phyloP scores from a whole-genome alignment of 2,797 vertebrate species.

The Poeciliopsis paucimaculata region DNA sequence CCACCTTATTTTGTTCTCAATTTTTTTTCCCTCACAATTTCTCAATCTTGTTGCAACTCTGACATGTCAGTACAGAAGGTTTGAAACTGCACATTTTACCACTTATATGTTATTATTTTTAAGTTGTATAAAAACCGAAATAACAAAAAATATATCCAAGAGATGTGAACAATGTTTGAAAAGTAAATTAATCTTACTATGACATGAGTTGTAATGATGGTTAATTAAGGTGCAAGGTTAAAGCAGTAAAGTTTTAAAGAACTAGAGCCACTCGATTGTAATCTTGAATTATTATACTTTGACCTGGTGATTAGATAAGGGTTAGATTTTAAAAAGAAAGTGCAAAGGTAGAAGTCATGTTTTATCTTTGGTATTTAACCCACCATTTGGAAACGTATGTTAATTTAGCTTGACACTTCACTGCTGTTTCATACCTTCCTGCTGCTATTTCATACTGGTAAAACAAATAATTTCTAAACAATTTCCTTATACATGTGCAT shows the following conservation, averaged over 20 bases:
- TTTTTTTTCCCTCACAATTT: slow-evolving; percentile 3
- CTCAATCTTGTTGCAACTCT: slow-evolving; percentile 45
- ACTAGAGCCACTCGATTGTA: not conserved
- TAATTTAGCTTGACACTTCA: not conserved
- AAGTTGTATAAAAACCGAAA: not conserved
- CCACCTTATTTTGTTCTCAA: slow-evolving; percentile 41
- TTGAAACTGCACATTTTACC: slow-evolving; percentile 2
- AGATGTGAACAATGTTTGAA: slow-evolving; percentile 7
- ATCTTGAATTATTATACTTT: not conserved
- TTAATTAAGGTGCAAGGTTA: not conserved
- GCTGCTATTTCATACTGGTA: not conserved
- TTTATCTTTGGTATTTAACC: not conserved
- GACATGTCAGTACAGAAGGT: slow-evolving; percentile 17
- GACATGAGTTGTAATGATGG: not conserved
- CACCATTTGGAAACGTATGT: not conserved
- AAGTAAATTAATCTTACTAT: slow-evolving; percentile 5
- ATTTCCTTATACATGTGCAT: not conserved
- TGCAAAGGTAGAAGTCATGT: not conserved
- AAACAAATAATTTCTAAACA: not conserved
- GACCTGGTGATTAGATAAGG: not conserved
- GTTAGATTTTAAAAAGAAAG: not conserved
- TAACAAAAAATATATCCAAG: slow-evolving; percentile 10
- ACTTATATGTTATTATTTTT: not conserved
- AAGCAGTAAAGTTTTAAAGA: not conserved
- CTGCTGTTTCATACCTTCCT: not conserved